Base-by-base conservation (phyloP, 2,888 invertebrate species). In the Microdon myrmicae region DNA sequence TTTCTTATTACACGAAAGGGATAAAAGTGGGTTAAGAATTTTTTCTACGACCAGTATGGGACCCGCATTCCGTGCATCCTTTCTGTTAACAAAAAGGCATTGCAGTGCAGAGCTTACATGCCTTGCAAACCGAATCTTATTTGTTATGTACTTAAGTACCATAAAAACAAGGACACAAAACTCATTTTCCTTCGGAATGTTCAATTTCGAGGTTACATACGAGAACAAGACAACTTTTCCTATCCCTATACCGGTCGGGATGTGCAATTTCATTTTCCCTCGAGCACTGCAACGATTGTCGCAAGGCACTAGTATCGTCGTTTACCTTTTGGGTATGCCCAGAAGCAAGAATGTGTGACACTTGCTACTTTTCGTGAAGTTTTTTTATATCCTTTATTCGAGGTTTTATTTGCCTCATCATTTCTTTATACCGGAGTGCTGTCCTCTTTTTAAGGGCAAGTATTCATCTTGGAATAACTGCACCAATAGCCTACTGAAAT, bases 141-240 rank as follows among this genome's bases (percentile, higher is more conserved):
- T 67, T 60, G 60, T 59, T 67, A 54, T 66, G 66, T 66, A 66
- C 66, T 66, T 59, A 66, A 59, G 66, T 47, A 66, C 58, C 66
- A 66, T 64, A 58, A 64, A 64, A 64, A 64, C 64, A 64, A 64
- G 64, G 43, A 55, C 64, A 58, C 58, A 53, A 51, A 64, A 64
- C 64, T 64, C 45, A 53, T 64, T 64, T 58, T 58, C 41, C 51
- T 58, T 58, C 32, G 51, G 47, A 58, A 58, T 58, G 47, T 43
- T 64, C 58, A 53, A 47, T 51, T 64, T 58, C 53, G 45, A 43
- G 58, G 64, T 53, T 53, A 64, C 64, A 39, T 56, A 55, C 44
- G n/a, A n/a, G n/a, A n/a, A n/a, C n/a, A n/a, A n/a, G n/a, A n/a
- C n/a, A n/a, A n/a, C n/a, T n/a, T n/a, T n/a, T n/a, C n/a, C 48